A percentile compares a stretch with the other conserved stretches of the same genome.
phyloP scores from a whole-genome alignment of 2,113 vertebrate species.

The Heptranchias perlo region DNA sequence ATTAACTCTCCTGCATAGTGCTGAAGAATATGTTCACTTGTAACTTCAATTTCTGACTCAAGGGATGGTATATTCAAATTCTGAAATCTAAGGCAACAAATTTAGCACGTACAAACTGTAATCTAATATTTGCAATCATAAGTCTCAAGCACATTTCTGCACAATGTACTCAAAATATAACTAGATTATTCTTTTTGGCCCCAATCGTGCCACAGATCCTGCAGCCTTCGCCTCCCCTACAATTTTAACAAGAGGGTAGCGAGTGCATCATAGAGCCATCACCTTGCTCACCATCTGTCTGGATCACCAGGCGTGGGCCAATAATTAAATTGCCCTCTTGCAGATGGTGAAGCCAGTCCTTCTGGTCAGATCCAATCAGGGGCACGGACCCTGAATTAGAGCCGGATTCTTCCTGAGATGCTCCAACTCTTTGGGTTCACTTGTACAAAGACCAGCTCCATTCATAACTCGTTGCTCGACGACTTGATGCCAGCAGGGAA shows the following conservation, averaged over 20 bases:
- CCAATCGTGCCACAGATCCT: neutral
- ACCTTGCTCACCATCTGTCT: neutral
- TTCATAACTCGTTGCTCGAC: neutral
- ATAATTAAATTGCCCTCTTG: neutral
- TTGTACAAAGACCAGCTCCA: neutral
- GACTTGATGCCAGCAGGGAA: neutral
- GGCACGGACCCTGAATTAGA: neutral
- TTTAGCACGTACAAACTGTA: conserved; percentile 5
- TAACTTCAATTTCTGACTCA: conserved; percentile 52
- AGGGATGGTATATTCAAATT: conserved; percentile 69
- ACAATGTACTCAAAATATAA: neutral
- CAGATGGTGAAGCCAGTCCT: neutral
- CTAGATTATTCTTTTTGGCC: neutral
- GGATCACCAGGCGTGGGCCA: neutral
- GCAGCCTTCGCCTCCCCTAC: neutral
- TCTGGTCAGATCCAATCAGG: neutral
- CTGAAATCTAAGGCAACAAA: conserved; percentile 63
- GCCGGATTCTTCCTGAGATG: neutral
- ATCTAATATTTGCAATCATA: neutral
- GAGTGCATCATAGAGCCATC: neutral
- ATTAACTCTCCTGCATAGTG: conserved; percentile 65
- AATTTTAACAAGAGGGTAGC: neutral
- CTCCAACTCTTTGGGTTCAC: neutral
- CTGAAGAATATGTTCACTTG: conserved; percentile 60
- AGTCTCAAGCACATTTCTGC: neutral